phyloP scores from a whole-genome alignment of 2,888 invertebrate genomes.

The Sericinus montela region DNA sequence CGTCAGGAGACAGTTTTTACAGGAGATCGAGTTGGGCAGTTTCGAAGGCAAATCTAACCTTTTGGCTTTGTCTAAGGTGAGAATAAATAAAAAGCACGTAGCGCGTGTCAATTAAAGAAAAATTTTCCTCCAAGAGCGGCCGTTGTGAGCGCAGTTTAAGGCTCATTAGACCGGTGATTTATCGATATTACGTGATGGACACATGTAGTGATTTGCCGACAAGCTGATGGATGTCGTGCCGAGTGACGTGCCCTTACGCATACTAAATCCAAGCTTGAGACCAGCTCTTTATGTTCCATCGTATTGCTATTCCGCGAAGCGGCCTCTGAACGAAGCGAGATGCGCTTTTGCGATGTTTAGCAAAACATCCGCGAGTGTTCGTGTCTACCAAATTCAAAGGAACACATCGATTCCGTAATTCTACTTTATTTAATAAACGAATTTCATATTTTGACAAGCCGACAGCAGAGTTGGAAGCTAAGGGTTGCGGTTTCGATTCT shows the following conservation, averaged over 20 bases:
- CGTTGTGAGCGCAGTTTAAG: slow-evolving; percentile 30
- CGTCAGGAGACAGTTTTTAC: no score
- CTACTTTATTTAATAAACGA: no score
- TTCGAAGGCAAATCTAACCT: no score
- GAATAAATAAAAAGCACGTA: no score
- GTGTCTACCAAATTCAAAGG: not conserved
- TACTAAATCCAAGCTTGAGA: slow-evolving; percentile 34
- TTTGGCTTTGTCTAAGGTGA: no score
- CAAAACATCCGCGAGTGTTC: not conserved
- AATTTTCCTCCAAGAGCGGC: slow-evolving; percentile 1
- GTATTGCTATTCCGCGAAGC: slow-evolving; percentile 12
- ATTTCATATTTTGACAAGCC: no score
- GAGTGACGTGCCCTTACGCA: slow-evolving; percentile 35
- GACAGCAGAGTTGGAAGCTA: no score
- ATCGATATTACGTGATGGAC: slow-evolving; percentile 53
- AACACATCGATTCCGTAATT: no score
- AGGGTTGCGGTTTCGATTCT: no score
- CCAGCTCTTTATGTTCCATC: not conserved
- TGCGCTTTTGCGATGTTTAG: slow-evolving; percentile 9
- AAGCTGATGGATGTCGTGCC: slow-evolving; percentile 53
- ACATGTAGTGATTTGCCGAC: slow-evolving; percentile 42
- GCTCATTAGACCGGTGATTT: slow-evolving; percentile 47
- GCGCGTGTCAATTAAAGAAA: slow-evolving; percentile 6
- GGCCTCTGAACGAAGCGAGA: slow-evolving; percentile 2
- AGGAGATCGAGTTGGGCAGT: no score